These are phyloP conservation scores for Brenthis hecate DNA, from an alignment of 2,888 invertebrate species.

Conservation along the genomic window DNA sequence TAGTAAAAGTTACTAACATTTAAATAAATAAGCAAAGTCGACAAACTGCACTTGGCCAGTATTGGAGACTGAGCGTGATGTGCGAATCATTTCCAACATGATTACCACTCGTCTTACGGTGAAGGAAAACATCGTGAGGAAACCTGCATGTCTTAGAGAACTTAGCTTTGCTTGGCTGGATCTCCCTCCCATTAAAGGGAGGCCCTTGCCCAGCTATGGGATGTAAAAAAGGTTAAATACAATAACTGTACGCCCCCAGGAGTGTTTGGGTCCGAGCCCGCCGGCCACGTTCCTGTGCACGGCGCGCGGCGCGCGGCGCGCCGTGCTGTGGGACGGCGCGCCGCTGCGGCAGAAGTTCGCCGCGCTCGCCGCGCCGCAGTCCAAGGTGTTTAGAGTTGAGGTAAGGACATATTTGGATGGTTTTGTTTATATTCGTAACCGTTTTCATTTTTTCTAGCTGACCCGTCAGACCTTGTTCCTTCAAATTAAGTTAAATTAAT, in stretches of 20 bases:
- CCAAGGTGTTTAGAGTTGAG: constrained; percentile 86
- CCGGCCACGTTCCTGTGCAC: constrained; percentile 86
- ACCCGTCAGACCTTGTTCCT: not conserved
- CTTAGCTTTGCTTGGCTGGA: too few relatives aligned
- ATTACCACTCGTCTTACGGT: too few relatives aligned
- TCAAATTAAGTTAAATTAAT: not conserved
- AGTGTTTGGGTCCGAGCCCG: constrained; percentile 90
- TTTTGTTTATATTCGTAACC: not conserved
- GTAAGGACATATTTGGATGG: constrained; percentile 41
- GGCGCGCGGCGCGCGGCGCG: constrained; percentile 82
- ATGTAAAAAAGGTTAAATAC: too few relatives aligned
- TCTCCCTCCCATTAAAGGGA: too few relatives aligned
- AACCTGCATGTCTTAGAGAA: too few relatives aligned
- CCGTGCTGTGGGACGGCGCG: constrained; percentile 86
- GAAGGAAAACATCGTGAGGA: too few relatives aligned
- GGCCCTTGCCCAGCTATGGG: too few relatives aligned
- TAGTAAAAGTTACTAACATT: too few relatives aligned
- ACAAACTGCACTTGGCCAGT: too few relatives aligned
- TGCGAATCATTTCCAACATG: too few relatives aligned
- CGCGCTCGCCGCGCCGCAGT: constrained; percentile 88
- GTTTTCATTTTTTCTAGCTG: not conserved
- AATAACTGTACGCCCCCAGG: constrained; percentile 71
- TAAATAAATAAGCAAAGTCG: too few relatives aligned
- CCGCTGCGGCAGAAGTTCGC: constrained; percentile 84
- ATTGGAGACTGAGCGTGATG: too few relatives aligned